phyloP scores from a whole-genome alignment of 2,797 vertebrate species.

The Nyctalus aviator region DNA sequence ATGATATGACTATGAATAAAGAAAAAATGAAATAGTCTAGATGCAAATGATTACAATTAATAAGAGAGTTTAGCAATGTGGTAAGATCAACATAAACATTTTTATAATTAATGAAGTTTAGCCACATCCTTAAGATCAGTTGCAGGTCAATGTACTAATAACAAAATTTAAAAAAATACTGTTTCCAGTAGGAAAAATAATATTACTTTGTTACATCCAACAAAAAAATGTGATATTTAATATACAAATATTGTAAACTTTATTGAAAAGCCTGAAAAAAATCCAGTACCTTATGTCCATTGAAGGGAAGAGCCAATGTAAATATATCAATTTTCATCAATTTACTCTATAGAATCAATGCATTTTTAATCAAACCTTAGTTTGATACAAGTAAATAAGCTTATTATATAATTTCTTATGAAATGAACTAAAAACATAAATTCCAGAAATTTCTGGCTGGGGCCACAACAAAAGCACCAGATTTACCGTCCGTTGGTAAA shows the following conservation, averaged over 20 bases:
- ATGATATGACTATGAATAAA: background rate
- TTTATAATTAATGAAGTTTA: slow-evolving; percentile 24
- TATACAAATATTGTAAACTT: background rate
- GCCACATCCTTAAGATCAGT: background rate
- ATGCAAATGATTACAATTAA: slow-evolving; percentile 6
- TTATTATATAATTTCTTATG: background rate
- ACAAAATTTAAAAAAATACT: background rate
- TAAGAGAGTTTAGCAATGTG: background rate
- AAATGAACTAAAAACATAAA: slow-evolving; percentile 1
- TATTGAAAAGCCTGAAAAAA: background rate
- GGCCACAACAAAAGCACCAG: background rate
- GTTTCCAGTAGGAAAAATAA: background rate
- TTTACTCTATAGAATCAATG: background rate
- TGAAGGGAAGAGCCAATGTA: background rate
- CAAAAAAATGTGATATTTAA: background rate
- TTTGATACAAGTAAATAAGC: background rate
- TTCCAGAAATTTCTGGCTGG: background rate
- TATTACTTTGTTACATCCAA: background rate
- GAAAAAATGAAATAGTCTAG: background rate
- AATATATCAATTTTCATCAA: background rate
- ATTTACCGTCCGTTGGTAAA: background rate
- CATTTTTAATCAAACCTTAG: background rate
- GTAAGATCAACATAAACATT: background rate
- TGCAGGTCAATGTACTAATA: background rate
- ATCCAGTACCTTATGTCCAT: background rate